A percentile compares a stretch with the other conserved stretches of the same genome.
Evolutionary conservation across 2,888 invertebrate species (phyloP).

Genomic region (Uropetala carovei): DNA sequence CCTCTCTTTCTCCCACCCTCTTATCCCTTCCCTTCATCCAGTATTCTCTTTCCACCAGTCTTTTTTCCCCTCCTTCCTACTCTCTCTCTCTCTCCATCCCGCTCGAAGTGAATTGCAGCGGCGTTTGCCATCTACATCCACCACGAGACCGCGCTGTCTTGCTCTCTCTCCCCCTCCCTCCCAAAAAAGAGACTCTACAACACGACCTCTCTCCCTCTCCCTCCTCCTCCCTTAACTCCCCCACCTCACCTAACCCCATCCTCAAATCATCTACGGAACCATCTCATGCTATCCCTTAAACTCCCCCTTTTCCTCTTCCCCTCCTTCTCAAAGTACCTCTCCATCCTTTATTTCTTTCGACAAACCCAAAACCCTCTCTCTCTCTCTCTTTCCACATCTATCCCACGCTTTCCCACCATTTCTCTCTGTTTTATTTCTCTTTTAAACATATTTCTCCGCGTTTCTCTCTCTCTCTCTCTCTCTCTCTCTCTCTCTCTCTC

Average conservation of each 20-base stretch:
- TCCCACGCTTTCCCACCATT: background rate
- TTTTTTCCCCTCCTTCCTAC: background rate
- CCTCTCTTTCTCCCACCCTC: background rate
- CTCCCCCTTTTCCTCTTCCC: background rate
- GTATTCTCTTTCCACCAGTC: background rate
- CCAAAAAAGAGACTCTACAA: background rate
- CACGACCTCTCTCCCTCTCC: background rate
- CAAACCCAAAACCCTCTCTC: no score
- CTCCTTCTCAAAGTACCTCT: background rate
- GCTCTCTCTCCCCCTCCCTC: no score
- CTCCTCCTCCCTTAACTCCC: background rate
- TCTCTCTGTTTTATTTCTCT: background rate
- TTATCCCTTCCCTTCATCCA: background rate
- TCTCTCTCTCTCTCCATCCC: background rate
- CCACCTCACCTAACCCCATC: background rate
- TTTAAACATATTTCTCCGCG: background rate
- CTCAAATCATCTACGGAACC: background rate
- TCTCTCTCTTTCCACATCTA: background rate
- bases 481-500: background rate
- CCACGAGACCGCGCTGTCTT: background rate
- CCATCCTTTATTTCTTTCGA: background rate
- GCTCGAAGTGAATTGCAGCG: constrained; percentile 7
- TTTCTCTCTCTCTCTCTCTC: background rate
- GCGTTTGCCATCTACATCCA: constrained; percentile 28
- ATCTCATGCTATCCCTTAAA: background rate